Evolutionary conservation across 1,140 invertebrate genomes (phyloP), one percentile per base, ranked within the genome.

Genomic region (Stenopsyche tienmushanensis): DNA sequence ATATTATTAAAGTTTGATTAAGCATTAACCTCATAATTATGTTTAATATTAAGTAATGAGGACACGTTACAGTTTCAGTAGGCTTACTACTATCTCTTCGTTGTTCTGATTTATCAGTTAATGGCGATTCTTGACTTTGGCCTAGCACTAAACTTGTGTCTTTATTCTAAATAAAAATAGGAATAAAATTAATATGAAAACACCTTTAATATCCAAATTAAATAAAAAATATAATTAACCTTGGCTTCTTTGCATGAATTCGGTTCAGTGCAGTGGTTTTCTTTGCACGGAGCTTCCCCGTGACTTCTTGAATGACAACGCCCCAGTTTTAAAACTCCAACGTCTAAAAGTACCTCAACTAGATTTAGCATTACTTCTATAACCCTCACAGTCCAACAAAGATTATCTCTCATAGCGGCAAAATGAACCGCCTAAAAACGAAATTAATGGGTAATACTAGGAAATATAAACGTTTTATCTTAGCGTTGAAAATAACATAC

Each of bases 301-400:
- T 70, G 68, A 5, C 23, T 55, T 2, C 44, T 39, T 3, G 68
- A 70, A 24, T 66, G 68, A 34, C 68, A 70, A 15, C 55, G 44
- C 72, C 82, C 83, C 72, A 82, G 82, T 70, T 89, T 90, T 55
- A 92, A 79, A 5, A 96, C 87, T 2, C 92, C 92, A 77, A 97
- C 86, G 70, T 96, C 93, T 74, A 97, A 85, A 0, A 98, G 75
- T 0, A 94, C 84, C 73, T 96, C 94, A 1, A 96, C 84, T 25
- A 98, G 81, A 73, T 96, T 96, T 0, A 98, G 77, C 65, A 97
- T 89, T 2, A 90, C 90, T 77, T 97, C 94, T 76, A 95, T 90
- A 1, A 97, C 91, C 23, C 93, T 83, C 1, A 94, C 78, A 0
- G 92, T 91, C 72, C 90, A 93, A 67, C 88, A 88, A 44, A 86